A percentile compares a stretch with the other conserved stretches of the same genome.
Evolutionary conservation across 2,797 vertebrate species (phyloP).

Genomic region (Melanotaenia pygmaea): DNA sequence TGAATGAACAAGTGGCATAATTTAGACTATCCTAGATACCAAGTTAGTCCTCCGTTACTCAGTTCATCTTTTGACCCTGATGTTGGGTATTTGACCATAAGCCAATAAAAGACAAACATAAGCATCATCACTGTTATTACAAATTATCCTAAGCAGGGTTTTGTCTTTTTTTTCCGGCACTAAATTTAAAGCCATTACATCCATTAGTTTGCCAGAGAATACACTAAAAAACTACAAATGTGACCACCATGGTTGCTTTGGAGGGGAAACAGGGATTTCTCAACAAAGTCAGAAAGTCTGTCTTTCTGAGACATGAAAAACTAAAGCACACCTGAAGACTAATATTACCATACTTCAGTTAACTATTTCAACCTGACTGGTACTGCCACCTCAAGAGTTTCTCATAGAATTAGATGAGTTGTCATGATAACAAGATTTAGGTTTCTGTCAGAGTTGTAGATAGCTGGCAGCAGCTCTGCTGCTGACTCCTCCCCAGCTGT

Average conservation of each 20-base stretch:
- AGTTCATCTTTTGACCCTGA: background rate
- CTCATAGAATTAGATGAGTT: slow-evolving; percentile 7
- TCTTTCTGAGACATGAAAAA: no score
- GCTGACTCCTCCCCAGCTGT: slow-evolving; percentile 36
- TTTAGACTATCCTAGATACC: background rate
- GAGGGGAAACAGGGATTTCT: background rate
- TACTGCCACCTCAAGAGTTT: background rate
- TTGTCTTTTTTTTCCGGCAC: background rate
- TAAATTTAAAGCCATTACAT: background rate
- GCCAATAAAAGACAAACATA: background rate
- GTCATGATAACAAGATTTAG: slow-evolving; percentile 12
- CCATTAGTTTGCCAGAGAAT: background rate
- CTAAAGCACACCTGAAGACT: no score
- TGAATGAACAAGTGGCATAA: background rate
- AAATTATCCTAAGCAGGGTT: background rate
- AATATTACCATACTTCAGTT: background rate
- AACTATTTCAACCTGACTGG: background rate
- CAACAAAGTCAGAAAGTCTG: background rate
- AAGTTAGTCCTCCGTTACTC: background rate
- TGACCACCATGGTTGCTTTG: background rate
- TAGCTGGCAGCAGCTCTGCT: background rate
- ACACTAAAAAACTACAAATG: background rate
- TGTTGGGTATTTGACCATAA: no score
- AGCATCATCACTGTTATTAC: background rate
- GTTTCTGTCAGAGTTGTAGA: background rate